Evolutionary conservation across 2,797 vertebrate genomes (phyloP).

Genomic region (Sebastes cheni): DNA sequence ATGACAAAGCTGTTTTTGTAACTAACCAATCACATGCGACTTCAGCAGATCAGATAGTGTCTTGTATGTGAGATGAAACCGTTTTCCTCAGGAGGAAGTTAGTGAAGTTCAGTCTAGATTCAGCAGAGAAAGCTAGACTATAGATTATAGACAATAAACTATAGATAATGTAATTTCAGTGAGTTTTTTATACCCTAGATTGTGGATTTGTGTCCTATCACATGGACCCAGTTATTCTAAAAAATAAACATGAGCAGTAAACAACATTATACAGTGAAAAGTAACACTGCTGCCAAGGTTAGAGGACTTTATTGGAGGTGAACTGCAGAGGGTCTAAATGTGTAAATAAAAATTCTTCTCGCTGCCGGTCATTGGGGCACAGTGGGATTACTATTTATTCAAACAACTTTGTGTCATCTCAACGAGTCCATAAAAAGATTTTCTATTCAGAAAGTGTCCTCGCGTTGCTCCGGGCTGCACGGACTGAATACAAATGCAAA

Average conservation of each 20-base stretch:
- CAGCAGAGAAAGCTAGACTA: not conserved
- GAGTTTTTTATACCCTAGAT: not conserved
- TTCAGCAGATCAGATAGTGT: not conserved
- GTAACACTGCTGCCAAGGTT: slow-evolving; percentile 6
- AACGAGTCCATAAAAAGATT: slow-evolving; percentile 36
- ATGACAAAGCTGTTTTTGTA: not conserved
- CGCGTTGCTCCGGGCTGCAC: not conserved
- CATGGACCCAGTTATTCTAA: not conserved
- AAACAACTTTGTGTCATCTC: slow-evolving; percentile 39
- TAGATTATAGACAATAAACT: not conserved
- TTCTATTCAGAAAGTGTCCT: slow-evolving; percentile 46
- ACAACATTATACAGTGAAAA: slow-evolving; percentile 2
- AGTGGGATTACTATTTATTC: slow-evolving; percentile 36
- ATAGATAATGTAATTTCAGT: not conserved
- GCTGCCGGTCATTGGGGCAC: slow-evolving; percentile 7
- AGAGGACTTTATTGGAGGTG: slow-evolving; percentile 6
- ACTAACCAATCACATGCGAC: not conserved
- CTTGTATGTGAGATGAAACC: not conserved
- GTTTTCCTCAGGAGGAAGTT: not conserved
- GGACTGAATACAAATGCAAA: slow-evolving; percentile 23
- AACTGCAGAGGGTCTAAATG: slow-evolving; percentile 18
- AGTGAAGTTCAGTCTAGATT: not conserved
- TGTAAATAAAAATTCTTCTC: slow-evolving; percentile 37
- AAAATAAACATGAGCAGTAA: slow-evolving; percentile 11
- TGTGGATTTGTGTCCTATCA: not conserved